Evolutionary conservation across 2,113 vertebrate genomes (phyloP).

Genomic region (Bos taurus): ARS-UCD2.0 NC_037348.1:10033501-10034000

Average conservation of each 20-base stretch:
- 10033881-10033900: not conserved
- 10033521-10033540: not conserved
- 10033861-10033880: not conserved
- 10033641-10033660: not conserved
- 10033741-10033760: not conserved
- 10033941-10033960: not conserved
- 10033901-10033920: not conserved
- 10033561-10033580: not conserved
- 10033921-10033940: not conserved
- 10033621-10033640: rapidly evolving
- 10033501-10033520: not conserved
- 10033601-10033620: not conserved
- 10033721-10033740: not conserved
- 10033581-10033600: not conserved
- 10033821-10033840: not conserved
- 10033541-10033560: not conserved
- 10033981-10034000: not conserved
- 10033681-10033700: not conserved
- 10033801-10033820: not conserved
- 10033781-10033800: not conserved
- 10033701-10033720: not conserved
- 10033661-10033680: not conserved
- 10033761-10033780: not conserved
- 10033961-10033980: not conserved
- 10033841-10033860: not conserved